Conservation (phyloP, 2,888 invertebrate species). For the Dilophus febrilis region DNA sequence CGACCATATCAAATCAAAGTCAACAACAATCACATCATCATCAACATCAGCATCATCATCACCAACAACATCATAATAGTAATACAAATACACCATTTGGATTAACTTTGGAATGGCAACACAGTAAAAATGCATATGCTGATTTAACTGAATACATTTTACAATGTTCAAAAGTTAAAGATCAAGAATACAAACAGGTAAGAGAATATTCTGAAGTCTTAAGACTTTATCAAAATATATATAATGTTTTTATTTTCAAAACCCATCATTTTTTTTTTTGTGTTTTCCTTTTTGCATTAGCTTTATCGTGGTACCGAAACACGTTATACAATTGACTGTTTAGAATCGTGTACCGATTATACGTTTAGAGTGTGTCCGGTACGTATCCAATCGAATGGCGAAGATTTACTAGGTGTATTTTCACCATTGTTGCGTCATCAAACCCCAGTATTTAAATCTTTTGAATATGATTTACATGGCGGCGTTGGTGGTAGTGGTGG, state of each 20-base stretch:
- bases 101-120: conserved; percentile 44
- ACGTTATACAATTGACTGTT: conserved; percentile 43
- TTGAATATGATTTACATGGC: neutral
- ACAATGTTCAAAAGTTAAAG: conserved; percentile 43
- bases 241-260: conserved; percentile 1
- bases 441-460: conserved; percentile 1
- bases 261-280: neutral
- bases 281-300: conserved; percentile 27
- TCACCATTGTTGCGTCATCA: conserved; percentile 41
- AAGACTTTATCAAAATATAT: neutral
- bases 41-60: conserved; percentile 11
- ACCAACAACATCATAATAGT: conserved; percentile 10
- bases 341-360: conserved; percentile 62
- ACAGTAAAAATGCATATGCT: conserved; percentile 37
- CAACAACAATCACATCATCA: conserved; percentile 8
- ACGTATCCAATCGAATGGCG: conserved; percentile 38
- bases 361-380: conserved; percentile 62
- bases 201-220: too few species aligned
- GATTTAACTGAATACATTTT: conserved; percentile 61
- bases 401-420: conserved; percentile 48
- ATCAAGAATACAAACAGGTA: conserved; percentile 47
- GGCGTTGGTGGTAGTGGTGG: conserved; percentile 8
- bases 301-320: conserved; percentile 48
- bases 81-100: conserved; percentile 8
- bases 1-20: neutral